Evolutionary conservation across 2,888 invertebrate species (phyloP), one percentile per base, ranked within the genome.

Genomic region (Rhagonycha lutea): DNA sequence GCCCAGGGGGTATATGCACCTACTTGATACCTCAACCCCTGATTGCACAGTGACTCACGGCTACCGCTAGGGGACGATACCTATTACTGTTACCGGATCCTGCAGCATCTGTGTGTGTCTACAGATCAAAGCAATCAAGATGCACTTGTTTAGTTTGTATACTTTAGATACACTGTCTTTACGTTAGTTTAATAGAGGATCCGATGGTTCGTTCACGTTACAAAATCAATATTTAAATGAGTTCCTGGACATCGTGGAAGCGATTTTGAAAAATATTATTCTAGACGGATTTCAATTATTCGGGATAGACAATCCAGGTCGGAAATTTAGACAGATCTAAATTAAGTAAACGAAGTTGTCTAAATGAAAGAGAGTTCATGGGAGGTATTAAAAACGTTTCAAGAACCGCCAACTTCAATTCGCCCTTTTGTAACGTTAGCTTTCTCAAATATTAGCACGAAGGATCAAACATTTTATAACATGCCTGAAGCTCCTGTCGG

Each of bases 61-160:
- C 78, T 79, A 79, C 81, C 80, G 80, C 77, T 77, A 83, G 84
- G 82, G 84, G 84, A 83, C 82, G 82, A 81, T 81, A 81, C 80
- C 81, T 82, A 81, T 82, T 81, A 86, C 83, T 82, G 87, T 86
- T 86, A 86, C 86, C 86, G 86, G 87, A 87, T 87, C 85, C 86
- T 84, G 83, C 85, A 86, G 86, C 87, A 87, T 87, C 87, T 87
- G 87, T 84, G 85, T 84, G 81, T 82, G 83, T 83, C 82, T 84
- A 82, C 83, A 85, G 87, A 87, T 87, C 87, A 87, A 87, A 87
- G 87, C 84, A 87, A 87, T 87, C 87, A 87, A 87, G 86, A 86
- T 86, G 86, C 87, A 87, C 87, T 87, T 87, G 87, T 87, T 87
- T 85, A 84, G 85, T 84, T 85, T 81, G 81, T 81, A 78, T 76